phyloP scores from a whole-genome alignment of 2,113 vertebrate species.

The Lota lota region DNA sequence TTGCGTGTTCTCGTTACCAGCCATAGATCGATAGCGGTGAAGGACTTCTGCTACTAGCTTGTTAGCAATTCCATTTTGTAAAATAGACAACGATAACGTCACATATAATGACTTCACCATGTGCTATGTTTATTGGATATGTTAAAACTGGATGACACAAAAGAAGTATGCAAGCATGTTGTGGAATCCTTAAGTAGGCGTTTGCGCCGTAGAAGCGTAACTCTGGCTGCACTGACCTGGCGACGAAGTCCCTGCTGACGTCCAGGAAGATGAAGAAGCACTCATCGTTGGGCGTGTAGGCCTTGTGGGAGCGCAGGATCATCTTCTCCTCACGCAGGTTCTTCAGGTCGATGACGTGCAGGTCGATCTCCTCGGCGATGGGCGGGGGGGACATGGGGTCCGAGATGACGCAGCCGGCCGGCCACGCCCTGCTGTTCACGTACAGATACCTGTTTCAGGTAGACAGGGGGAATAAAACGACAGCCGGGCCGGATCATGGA shows the following conservation, averaged over 20 bases:
- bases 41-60: no score
- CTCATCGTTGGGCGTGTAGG: slow-evolving; percentile 93
- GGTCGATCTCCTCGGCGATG: slow-evolving; percentile 92
- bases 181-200: no score
- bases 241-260: slow-evolving; percentile 94
- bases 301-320: slow-evolving; percentile 86
- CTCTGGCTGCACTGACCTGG: slow-evolving; percentile 74
- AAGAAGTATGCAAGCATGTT: no score
- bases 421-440: slow-evolving; percentile 95
- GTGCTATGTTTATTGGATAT: no score
- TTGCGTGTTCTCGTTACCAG: no score
- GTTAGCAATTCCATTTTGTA: no score
- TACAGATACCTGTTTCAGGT: slow-evolving; percentile 84
- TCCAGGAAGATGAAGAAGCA: slow-evolving; percentile 98
- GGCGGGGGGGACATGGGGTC: slow-evolving; percentile 94
- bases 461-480: neutral
- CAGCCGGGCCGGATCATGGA: no score
- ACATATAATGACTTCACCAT: no score
- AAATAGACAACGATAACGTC: no score
- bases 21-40: no score
- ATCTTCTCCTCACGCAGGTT: slow-evolving; percentile 89
- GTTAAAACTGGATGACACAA: no score
- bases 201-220: no score
- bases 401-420: slow-evolving; percentile 82
- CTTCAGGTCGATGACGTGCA: slow-evolving; percentile 93